phyloP scores from a whole-genome alignment of 30 jellyfish, hydroid and myxozoan species.

The Chrysaora quinquecirrha region DNA sequence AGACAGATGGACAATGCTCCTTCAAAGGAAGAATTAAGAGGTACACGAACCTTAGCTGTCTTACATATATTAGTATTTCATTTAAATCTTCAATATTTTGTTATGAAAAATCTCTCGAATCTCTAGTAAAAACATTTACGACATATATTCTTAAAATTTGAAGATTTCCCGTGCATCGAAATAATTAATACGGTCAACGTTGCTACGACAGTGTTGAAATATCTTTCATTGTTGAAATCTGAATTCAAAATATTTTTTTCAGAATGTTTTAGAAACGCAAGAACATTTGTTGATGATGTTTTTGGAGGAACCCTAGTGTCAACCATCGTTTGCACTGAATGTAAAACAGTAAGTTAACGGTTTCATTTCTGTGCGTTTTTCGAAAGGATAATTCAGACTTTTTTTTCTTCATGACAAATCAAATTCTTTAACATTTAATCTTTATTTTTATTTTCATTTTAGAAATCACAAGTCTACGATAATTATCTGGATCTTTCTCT shows the following conservation, averaged over 20 bases:
- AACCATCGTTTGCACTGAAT: constrained; percentile 57
- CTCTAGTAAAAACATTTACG: too few relatives aligned
- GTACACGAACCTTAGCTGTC: not conserved
- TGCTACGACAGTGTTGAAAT: too few relatives aligned
- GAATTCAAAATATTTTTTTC: too few relatives aligned
- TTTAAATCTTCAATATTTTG: too few relatives aligned
- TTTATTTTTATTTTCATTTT: not conserved
- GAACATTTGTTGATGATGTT: constrained; percentile 77
- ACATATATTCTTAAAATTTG: too few relatives aligned
- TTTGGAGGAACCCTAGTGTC: constrained; percentile 83
- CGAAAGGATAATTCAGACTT: not conserved
- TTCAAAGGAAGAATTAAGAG: constrained; percentile 52
- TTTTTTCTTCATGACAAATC: too few relatives aligned
- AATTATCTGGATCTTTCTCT: constrained; percentile 70
- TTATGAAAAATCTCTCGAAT: too few relatives aligned
- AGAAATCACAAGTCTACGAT: constrained; percentile 74
- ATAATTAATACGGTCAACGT: too few relatives aligned
- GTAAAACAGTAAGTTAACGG: constrained; percentile 56
- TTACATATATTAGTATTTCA: too few relatives aligned
- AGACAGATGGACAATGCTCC: constrained; percentile 29
- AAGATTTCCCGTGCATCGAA: too few relatives aligned
- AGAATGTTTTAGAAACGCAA: constrained; percentile 65
- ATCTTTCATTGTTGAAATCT: too few relatives aligned
- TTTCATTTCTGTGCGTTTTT: not conserved
- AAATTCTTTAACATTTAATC: too few relatives aligned